These are phyloP conservation scores for Sarcophaga peregrina DNA, from an alignment of 1,140 invertebrate genomes.

Conservation along the genomic window DNA sequence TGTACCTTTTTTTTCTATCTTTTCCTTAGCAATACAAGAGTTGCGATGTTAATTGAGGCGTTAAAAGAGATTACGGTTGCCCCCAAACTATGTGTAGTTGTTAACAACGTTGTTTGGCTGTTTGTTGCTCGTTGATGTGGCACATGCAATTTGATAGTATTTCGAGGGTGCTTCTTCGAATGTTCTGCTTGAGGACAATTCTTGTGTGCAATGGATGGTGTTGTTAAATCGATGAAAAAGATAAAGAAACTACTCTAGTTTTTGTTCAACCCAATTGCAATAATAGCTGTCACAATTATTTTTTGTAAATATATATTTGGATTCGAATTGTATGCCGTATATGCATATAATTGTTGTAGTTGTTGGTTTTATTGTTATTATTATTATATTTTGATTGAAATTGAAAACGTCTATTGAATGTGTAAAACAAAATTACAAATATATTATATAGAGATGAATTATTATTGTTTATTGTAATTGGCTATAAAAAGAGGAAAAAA, in stretches of 20 bases:
- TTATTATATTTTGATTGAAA: background rate
- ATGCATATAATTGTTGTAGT: background rate
- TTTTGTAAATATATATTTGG: background rate
- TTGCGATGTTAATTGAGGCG: background rate
- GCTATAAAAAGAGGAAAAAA: no score
- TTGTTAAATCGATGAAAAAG: conserved; percentile 27
- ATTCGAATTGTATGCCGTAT: background rate
- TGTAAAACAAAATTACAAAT: background rate
- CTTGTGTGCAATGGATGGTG: background rate
- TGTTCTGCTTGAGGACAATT: background rate
- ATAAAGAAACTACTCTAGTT: background rate
- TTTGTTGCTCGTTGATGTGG: background rate
- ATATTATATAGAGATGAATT: no score
- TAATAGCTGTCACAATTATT: background rate
- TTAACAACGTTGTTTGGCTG: background rate
- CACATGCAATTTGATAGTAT: background rate
- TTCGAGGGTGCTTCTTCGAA: background rate
- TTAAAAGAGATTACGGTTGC: background rate
- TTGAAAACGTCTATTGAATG: background rate
- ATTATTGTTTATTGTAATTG: no score
- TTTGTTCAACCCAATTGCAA: background rate
- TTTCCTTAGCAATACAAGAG: background rate
- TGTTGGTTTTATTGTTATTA: background rate
- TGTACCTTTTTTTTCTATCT: background rate
- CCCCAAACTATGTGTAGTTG: background rate